phyloP scores from a whole-genome alignment of 2,797 vertebrate genomes.

The Dallia pectoralis region DNA sequence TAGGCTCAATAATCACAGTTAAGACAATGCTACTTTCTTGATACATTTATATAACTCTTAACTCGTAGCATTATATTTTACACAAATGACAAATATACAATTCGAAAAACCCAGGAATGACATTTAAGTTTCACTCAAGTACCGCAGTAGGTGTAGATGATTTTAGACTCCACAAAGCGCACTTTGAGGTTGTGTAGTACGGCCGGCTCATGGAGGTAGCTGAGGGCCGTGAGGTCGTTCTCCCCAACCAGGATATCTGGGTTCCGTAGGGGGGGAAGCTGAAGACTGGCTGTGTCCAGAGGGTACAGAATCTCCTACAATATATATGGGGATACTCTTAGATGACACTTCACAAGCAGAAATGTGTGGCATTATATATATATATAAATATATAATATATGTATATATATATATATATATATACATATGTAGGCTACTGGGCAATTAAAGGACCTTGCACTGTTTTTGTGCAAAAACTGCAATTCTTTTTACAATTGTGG shows the following conservation, averaged over 20 bases:
- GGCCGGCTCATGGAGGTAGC: conserved; percentile 94
- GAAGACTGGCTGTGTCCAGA: conserved; percentile 69
- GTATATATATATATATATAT: too few species aligned
- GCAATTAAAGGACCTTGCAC: too few species aligned
- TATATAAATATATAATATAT: too few species aligned
- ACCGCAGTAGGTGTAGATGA: conserved; percentile 99
- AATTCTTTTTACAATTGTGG: too few species aligned
- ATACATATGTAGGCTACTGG: too few species aligned
- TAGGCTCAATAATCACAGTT: too few species aligned
- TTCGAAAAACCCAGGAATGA: neutral
- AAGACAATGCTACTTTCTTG: too few species aligned
- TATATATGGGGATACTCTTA: too few species aligned
- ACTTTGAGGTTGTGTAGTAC: conserved; percentile 96
- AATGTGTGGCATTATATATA: neutral
- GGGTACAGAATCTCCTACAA: conserved; percentile 79
- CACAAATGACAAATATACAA: neutral
- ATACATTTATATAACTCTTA: too few species aligned
- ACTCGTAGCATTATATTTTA: too few species aligned
- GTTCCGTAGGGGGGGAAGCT: conserved; percentile 89
- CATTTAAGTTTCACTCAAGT: conserved; percentile 25
- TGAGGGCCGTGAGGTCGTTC: conserved; percentile 98
- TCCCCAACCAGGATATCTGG: conserved; percentile 98
- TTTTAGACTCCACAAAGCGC: conserved; percentile 92
- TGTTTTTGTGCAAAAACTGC: too few species aligned
- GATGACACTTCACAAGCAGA: too few species aligned